Base-by-base conservation (phyloP, 2,113 vertebrate genomes). In the Tenebrosternarchus preto region DNA sequence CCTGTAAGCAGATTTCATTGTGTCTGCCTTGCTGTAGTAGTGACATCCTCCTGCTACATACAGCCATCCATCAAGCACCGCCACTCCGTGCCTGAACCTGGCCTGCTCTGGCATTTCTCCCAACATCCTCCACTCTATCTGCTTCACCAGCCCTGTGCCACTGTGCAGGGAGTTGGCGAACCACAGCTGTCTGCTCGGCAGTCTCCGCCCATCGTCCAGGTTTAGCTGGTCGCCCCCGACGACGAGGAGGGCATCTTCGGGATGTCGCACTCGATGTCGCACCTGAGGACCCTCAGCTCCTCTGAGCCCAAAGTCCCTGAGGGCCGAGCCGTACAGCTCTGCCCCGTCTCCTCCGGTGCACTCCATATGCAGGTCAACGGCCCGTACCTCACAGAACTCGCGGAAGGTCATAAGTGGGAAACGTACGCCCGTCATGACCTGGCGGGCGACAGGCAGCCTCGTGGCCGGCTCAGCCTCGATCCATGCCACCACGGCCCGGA, bases 401-500 rank as follows among this genome's bases (percentile, higher is more conserved):
- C 88, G 83, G 76, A 93, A 94, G 0, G 95, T 97, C 96, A 98
- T 98, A 57, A 96, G 93, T 3, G 95, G 91, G 55, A 98, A 98
- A 20, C 96, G 94, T 24, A 98, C 92, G 0, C 91, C 94, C 0
- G 66, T 88, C 90, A 97, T 90, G 3, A 98, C 80, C 15, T 89
- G 73, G 39, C 87, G 90, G 9, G 94, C 94, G 0, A 92, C 83
- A 0, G 87, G 67, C 36, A 94, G 72, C 66, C 93, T 88, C 43
- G 88, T 90, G 1, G 84, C 71, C 0, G 90, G 90, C 36, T 96
- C 92, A 15, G 89, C 93, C 25, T 84, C 86, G 4, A 98, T 83
- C 96, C 96, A 98, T 11, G 86, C 85, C 20, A 93, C 87, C 0
- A 93, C 94, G 0, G 95, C 95, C 82, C 91, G 88, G 82, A 97